Evolutionary conservation across 2,888 invertebrate genomes (phyloP).

Genomic region (Eurois occulta): DNA sequence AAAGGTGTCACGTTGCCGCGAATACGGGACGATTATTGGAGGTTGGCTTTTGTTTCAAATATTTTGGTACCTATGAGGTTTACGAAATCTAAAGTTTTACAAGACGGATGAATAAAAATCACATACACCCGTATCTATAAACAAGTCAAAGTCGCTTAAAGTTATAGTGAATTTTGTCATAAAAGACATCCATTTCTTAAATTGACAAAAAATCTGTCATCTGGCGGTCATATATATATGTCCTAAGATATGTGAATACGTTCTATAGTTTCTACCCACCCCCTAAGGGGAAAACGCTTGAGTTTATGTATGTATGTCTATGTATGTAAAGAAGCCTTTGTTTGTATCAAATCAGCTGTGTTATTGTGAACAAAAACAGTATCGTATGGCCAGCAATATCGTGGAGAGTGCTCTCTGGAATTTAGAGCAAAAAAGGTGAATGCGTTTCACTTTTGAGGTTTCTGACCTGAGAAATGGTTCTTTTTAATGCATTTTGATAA

Average conservation of each 20-base stretch:
- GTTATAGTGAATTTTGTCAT: no score
- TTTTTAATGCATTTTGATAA: not conserved
- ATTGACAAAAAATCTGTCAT: no score
- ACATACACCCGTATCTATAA: not conserved
- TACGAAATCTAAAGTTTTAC: not conserved
- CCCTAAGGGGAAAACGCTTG: not conserved
- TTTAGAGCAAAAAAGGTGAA: conserved; percentile 28
- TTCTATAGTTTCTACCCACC: not conserved
- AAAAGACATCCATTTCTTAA: no score
- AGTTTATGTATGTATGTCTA: not conserved
- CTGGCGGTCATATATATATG: not conserved
- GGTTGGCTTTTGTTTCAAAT: not conserved
- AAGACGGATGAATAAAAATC: not conserved
- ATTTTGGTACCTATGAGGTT: not conserved
- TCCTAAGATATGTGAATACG: not conserved
- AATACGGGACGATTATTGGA: not conserved
- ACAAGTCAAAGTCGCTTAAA: no score
- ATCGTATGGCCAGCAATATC: conserved; percentile 32
- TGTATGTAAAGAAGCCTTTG: conserved; percentile 41
- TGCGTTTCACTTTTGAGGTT: conserved; percentile 33
- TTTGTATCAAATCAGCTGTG: conserved; percentile 41
- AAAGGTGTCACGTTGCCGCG: not conserved
- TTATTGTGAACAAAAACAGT: conserved; percentile 24
- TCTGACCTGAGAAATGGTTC: conserved; percentile 17
- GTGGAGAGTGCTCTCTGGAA: conserved; percentile 15